Evolutionary conservation across 1,140 invertebrate genomes (phyloP), one percentile per base, ranked within the genome.

Genomic region (Colletes latitarsis): DNA sequence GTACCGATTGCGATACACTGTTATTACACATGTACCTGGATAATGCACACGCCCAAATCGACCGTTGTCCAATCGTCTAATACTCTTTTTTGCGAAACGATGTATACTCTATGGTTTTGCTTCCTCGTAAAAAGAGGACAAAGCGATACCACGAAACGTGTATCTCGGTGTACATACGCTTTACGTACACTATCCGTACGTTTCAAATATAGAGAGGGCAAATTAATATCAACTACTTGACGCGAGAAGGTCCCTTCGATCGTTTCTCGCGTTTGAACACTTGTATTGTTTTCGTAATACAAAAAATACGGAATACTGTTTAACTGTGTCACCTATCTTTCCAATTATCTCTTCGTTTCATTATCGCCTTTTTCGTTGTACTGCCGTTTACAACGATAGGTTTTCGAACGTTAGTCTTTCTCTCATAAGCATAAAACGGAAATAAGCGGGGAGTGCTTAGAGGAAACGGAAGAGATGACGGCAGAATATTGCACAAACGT

Each of bases 181-280:
- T 30, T 21, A 15, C 14, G 43, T 72, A 21, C 41, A 41, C 17
- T 30, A 14, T 21, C 4, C n/a, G 41, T 46, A 60, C 9, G n/a
- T 19, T 17, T 30, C 30, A 17, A 0, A 10, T 46, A 21, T 15
- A 58, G 39, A 10, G n/a, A 43, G n/a, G 30, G 5, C 1, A 58
- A 73, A 49, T 6, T 49, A 52, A 39, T 39, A 41, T 39, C 10
- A 6, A 39, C 1, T 39, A 39, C 17, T 14, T n/a, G 12, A 55
- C 6, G 19, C 19, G 21, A 3, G 19, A 62, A 60, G 30, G 17
- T 21, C 6, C 9, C 12, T 21, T 14, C 4, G 30, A 57, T 43
- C 12, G 21, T 52, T 49, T 19, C 21, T 55, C 53, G 52, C 12
- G 12, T 76, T 68, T 58, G 53, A 76, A 76, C 41, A 68, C 63